Conservation (phyloP, 2,797 vertebrate species). For the Limnodromus scolopaceus region DNA sequence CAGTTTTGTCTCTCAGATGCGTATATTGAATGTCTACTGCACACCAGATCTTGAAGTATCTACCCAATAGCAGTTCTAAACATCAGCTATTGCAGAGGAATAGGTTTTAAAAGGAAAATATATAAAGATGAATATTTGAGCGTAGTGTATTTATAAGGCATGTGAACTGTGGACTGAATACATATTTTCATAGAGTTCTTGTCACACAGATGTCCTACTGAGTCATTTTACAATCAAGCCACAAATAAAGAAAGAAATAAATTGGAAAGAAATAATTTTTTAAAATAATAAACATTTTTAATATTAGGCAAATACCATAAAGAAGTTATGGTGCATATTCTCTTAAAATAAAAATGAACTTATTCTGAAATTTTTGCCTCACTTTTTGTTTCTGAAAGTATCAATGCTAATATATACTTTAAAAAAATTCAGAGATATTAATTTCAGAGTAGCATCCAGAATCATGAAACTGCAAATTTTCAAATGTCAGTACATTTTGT, state of each 20-base stretch:
- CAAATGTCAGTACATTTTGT: not conserved
- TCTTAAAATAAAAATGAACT: not conserved
- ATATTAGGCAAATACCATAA: not conserved
- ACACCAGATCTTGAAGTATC: not conserved
- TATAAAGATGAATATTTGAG: not conserved
- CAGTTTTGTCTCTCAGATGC: not conserved
- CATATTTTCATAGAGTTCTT: not conserved
- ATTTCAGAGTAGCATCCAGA: not conserved
- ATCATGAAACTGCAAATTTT: not conserved
- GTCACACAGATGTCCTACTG: not conserved
- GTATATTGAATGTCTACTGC: not conserved
- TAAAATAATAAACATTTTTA: not conserved
- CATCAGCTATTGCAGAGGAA: not conserved
- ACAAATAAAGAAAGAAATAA: not conserved
- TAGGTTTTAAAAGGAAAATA: not conserved
- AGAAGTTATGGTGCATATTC: not conserved
- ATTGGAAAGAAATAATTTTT: not conserved
- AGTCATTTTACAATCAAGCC: not conserved
- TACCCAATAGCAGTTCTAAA: not conserved
- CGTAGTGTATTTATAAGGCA: not conserved
- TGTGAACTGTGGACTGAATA: not conserved
- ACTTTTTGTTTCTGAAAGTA: not conserved
- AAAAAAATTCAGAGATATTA: not conserved
- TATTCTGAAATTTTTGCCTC: not conserved
- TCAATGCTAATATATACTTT: not conserved